phyloP scores from a whole-genome alignment of 2,888 invertebrate species.

The Hirudinaria manillensis region DNA sequence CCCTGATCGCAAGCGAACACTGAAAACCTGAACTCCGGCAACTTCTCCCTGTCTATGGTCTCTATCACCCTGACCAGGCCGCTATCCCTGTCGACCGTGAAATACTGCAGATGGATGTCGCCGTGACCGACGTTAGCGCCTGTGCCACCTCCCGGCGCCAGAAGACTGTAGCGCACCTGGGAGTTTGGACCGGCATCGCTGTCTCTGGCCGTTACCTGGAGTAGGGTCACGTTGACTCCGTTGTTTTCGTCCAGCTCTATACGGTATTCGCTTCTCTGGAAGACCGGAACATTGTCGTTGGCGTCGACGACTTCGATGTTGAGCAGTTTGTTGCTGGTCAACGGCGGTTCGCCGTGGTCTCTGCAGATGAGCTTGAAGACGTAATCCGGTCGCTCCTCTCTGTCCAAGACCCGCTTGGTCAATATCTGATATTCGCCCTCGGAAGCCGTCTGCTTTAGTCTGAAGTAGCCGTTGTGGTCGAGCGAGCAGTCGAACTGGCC shows the following conservation, averaged over 20 bases:
- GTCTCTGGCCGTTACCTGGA: constrained; percentile 29
- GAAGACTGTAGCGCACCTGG: constrained; percentile 4
- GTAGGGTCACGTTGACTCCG: neutral
- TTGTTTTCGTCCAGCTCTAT: constrained; percentile 29
- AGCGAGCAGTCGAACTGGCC: constrained; percentile 13
- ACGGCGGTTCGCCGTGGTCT: constrained; percentile 23
- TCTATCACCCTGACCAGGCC: constrained; percentile 6
- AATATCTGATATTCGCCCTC: constrained; percentile 32
- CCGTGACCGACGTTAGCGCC: neutral
- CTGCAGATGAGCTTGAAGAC: constrained; percentile 26
- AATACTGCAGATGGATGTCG: neutral
- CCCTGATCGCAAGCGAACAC: constrained; percentile 16
- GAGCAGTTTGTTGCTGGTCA: constrained; percentile 17
- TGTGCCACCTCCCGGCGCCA: neutral
- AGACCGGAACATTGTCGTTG: constrained; percentile 30
- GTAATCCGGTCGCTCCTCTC: constrained; percentile 26
- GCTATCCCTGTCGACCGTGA: constrained; percentile 4
- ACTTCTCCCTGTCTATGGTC: neutral
- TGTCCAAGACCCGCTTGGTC: constrained; percentile 21
- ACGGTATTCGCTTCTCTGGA: constrained; percentile 5
- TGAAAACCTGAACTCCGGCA: constrained; percentile 6
- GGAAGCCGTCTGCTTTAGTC: constrained; percentile 8
- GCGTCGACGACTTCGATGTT: constrained; percentile 27
- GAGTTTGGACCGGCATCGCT: constrained; percentile 25
- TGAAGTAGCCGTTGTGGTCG: constrained; percentile 14